Evolutionary conservation across 1,140 invertebrate genomes (phyloP).

Genomic region (Hycleus phaleratus): DNA sequence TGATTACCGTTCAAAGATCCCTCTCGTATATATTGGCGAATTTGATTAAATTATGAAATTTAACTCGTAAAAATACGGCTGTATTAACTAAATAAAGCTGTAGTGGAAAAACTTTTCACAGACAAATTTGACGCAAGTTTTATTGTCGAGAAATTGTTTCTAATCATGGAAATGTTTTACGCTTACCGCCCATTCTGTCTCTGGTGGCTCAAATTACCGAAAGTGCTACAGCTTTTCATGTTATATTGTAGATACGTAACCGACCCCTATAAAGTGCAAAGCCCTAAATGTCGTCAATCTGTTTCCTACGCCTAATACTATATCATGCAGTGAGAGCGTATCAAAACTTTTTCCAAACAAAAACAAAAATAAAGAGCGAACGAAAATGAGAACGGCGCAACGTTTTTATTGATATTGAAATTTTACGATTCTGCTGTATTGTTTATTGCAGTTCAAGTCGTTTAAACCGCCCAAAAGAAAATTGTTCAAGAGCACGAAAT

Average conservation of each 20-base stretch:
- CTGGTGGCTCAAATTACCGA: slow-evolving; percentile 15
- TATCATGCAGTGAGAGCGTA: neutral
- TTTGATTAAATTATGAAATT: no score
- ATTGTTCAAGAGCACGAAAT: no score
- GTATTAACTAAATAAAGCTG: no score
- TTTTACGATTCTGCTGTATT: slow-evolving; percentile 1
- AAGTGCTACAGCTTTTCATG: slow-evolving; percentile 7
- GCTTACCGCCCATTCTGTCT: slow-evolving; percentile 13
- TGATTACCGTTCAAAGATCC: no score
- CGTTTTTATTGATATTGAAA: slow-evolving; percentile 17
- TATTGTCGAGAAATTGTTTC: slow-evolving; percentile 13
- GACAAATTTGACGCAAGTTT: neutral
- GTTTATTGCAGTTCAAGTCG: no score
- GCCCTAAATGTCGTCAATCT: slow-evolving; percentile 17
- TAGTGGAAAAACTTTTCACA: no score
- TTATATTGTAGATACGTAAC: neutral
- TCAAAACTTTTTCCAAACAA: slow-evolving; percentile 6
- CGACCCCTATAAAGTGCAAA: slow-evolving; percentile 12
- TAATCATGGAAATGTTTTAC: slow-evolving; percentile 18
- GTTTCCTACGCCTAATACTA: slow-evolving; percentile 8
- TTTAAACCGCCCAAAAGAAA: no score
- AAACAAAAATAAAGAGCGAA: no score
- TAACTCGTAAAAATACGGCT: no score
- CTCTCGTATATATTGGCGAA: no score
- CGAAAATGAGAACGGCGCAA: neutral